Evolutionary conservation across 2,113 vertebrate species (phyloP).

Genomic region (Daphoenositta chrysoptera): DNA sequence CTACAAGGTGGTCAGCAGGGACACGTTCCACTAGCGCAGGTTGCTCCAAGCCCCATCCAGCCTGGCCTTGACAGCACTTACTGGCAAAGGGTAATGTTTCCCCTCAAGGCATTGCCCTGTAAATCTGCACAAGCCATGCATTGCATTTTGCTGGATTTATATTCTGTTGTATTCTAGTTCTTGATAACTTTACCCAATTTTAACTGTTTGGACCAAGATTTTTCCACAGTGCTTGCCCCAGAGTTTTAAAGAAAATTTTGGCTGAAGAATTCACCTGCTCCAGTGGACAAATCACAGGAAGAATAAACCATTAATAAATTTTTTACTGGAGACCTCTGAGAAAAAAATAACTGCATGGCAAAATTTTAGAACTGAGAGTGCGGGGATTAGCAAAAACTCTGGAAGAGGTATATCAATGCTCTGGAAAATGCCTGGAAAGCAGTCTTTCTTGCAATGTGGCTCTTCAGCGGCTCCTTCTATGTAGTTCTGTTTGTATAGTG

Average conservation of each 20-base stretch:
- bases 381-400: not conserved
- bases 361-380: not conserved
- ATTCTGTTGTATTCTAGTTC: not conserved
- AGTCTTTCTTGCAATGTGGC: not conserved
- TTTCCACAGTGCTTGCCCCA: not conserved
- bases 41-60: not conserved
- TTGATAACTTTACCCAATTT: not conserved
- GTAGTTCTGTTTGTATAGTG: not conserved
- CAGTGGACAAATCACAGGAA: not conserved
- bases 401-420: not conserved
- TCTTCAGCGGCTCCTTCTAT: not conserved
- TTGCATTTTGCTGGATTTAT: not conserved
- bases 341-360: not conserved
- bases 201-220: not conserved
- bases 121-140: not conserved
- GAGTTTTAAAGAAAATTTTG: not conserved
- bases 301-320: not conserved
- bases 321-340: not conserved
- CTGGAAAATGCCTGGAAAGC: not conserved
- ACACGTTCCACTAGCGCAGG: not conserved
- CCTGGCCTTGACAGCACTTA: not conserved
- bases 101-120: not conserved
- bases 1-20: not conserved
- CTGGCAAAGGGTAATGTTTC: not conserved
- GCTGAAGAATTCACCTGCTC: not conserved